Conservation (phyloP, 2,113 vertebrate species). For the Peromyscus leucopus region DNA sequence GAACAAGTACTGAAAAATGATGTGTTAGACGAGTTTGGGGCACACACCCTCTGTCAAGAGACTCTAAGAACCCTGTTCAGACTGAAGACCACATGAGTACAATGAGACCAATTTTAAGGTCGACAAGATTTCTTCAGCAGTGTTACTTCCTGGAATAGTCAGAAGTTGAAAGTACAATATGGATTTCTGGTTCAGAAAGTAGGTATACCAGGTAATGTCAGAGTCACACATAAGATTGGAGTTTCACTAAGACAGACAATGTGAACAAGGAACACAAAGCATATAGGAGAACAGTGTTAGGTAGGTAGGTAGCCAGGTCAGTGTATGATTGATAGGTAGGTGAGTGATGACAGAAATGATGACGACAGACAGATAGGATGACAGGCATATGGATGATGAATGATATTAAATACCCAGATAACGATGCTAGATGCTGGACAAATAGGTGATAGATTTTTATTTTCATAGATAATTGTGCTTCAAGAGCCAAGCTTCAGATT, state of each 20-base stretch:
- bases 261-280: not conserved
- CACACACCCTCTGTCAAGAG: not conserved
- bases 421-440: not conserved
- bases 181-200: not conserved
- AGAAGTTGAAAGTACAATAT: not conserved
- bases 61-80: not conserved
- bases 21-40: not conserved
- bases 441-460: not conserved
- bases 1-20: not conserved
- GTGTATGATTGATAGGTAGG: not conserved
- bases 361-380: not conserved
- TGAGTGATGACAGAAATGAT: not conserved
- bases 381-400: not conserved
- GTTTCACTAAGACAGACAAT: not conserved
- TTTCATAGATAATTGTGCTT: not conserved
- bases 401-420: not conserved
- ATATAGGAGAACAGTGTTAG: not conserved
- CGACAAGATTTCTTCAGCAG: not conserved
- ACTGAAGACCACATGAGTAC: not conserved
- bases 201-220: not conserved
- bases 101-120: not conserved
- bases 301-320: no score
- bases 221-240: not conserved
- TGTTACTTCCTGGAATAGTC: not conserved
- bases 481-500: not conserved